phyloP scores from a whole-genome alignment of 2,113 vertebrate species.

The Dissostichus mawsoni region DNA sequence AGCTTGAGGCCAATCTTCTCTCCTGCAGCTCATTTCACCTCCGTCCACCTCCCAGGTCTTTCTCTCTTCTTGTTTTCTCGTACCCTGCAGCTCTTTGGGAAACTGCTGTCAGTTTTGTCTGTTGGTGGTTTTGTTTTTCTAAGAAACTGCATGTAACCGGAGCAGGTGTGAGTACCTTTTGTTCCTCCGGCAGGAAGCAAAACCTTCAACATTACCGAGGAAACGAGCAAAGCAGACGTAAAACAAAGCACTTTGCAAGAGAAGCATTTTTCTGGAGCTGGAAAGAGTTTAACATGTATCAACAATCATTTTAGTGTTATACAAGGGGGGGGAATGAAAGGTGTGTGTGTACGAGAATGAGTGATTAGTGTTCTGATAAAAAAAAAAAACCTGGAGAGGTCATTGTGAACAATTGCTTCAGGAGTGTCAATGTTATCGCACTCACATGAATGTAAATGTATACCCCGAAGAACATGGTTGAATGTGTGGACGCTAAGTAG shows the following conservation, averaged over 20 bases:
- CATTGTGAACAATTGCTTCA: neutral
- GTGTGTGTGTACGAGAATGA: neutral
- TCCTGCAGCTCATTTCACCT: slow-evolving; percentile 29
- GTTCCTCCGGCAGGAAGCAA: slow-evolving; percentile 44
- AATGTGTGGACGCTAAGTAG: no score
- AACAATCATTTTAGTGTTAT: neutral
- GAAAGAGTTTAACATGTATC: neutral
- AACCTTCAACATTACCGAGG: slow-evolving; percentile 3
- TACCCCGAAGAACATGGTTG: no score
- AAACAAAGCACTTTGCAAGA: slow-evolving; percentile 35
- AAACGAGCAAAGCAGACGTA: slow-evolving; percentile 43
- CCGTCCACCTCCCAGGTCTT: slow-evolving; percentile 4
- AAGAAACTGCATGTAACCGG: slow-evolving; percentile 40
- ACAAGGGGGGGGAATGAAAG: neutral
- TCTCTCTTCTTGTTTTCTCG: neutral
- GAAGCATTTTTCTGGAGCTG: neutral
- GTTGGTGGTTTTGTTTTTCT: slow-evolving; percentile 12
- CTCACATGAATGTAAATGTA: no score
- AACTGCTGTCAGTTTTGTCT: slow-evolving; percentile 14
- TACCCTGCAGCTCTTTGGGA: slow-evolving; percentile 16
- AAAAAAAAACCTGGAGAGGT: no score
- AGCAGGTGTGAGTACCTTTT: slow-evolving; percentile 44
- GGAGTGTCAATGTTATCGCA: neutral
- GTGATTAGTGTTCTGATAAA: neutral
- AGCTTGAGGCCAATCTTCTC: slow-evolving; percentile 48